phyloP scores from a whole-genome alignment of 2,113 vertebrate species.

The Thryonomys swinderianus region DNA sequence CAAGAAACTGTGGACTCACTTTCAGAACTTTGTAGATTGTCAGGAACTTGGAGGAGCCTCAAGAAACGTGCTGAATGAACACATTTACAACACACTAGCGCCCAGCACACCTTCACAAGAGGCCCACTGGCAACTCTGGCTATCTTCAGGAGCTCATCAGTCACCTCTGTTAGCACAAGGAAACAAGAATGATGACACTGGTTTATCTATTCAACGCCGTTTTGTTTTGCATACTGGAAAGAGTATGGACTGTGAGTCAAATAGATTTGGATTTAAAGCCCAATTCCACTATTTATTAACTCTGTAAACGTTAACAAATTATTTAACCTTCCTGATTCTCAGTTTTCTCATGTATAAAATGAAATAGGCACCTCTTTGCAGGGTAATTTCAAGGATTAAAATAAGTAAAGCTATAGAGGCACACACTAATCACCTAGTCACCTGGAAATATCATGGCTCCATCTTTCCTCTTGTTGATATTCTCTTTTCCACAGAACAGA shows the following conservation, averaged over 20 bases:
- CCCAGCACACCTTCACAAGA: neutral
- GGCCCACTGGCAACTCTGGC: neutral
- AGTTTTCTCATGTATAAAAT: slow-evolving; percentile 34
- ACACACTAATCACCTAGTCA: neutral
- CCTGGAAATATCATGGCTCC: neutral
- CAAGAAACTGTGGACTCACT: neutral
- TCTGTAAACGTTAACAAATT: slow-evolving; percentile 38
- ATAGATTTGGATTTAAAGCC: slow-evolving; percentile 52
- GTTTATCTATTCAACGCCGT: neutral
- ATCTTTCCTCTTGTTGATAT: slow-evolving; percentile 7
- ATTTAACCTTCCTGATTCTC: neutral
- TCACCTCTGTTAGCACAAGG: neutral
- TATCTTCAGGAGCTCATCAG: neutral
- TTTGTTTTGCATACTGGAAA: slow-evolving; percentile 30
- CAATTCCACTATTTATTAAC: neutral
- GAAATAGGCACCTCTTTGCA: slow-evolving; percentile 53
- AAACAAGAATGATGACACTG: neutral
- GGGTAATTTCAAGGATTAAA: slow-evolving; percentile 35
- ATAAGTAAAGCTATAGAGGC: slow-evolving; percentile 31
- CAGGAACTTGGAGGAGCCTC: neutral
- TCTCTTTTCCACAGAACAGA: slow-evolving; percentile 11
- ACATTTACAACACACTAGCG: neutral
- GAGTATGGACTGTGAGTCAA: slow-evolving; percentile 4
- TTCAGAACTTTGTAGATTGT: neutral
- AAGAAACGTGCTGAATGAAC: neutral